Evolutionary conservation across 2,888 invertebrate genomes (phyloP), one percentile per base, ranked within the genome.

Genomic region (Papilio demoleus): DNA sequence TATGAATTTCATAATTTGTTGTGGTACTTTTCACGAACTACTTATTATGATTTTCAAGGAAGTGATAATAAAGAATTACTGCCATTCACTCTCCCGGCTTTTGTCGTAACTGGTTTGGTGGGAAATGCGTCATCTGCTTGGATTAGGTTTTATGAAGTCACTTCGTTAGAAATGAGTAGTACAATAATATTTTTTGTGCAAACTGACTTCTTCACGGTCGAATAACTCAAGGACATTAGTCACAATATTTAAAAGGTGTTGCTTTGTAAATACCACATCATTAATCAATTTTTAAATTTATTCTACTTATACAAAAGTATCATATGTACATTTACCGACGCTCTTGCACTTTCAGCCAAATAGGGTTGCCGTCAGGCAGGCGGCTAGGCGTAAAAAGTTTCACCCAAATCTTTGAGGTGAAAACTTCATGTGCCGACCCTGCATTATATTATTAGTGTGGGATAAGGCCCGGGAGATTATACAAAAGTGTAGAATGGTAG

Each of bases 151-250:
- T 47, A 50, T 63, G 50, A 63, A 34, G 63, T 63, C 63, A 63
- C 22, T 17, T 24, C 5, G 14, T 36, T 63, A 63, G 50, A 63
- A 50, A 22, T 63, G 50, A 58, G 42, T 22, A 14, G 42, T 58
- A 12, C 34, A 27, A 14, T 40, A 17, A 27, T 14, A 31, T 45
- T 65, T 65, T 65, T 42, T 56, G 17, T 42, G 40, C 36, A 58
- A 27, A 17, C 19, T 22, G 11, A 40, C 27, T 38, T 65, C 19
- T 64, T 65, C 34, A 31, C 56, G 65, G 58, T 58, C 58, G 31
- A 58, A 40, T 40, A 45, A 64, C 42, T 58, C 65, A 58, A 42
- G 65, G 65, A 42, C 65, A 45, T 65, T 58, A 42, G 42, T 65
- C 58, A 42, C 14, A 45, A 17, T 19, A 58, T 45, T 42, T 31